Conservation (phyloP, 2,113 vertebrate genomes). For the Pomatorhinus ruficollis region DNA sequence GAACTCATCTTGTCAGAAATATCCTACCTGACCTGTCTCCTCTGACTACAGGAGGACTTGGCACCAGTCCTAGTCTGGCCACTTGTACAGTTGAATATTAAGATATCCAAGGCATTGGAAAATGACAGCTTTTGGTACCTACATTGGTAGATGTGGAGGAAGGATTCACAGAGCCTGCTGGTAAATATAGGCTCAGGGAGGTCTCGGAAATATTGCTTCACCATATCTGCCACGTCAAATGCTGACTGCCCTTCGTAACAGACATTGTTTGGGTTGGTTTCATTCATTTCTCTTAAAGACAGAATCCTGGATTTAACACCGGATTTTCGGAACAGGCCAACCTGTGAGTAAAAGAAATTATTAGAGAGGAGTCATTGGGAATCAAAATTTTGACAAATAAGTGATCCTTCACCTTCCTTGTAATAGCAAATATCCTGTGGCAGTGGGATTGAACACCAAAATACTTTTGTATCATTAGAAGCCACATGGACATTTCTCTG, state of each 20-base stretch:
- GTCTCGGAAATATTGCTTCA: slow-evolving; percentile 92
- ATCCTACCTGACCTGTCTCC: background rate
- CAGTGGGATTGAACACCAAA: background rate
- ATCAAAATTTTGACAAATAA: background rate
- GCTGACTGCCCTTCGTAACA: slow-evolving; percentile 84
- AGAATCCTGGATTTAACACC: slow-evolving; percentile 89
- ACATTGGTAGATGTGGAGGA: slow-evolving; percentile 92
- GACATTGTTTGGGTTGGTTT: slow-evolving; percentile 73
- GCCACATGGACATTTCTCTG: background rate
- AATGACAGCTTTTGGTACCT: background rate
- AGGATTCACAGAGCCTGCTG: slow-evolving; percentile 83
- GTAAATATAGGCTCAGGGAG: slow-evolving; percentile 87
- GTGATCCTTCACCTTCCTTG: background rate
- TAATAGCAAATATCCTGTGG: background rate
- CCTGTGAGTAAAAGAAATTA: slow-evolving; percentile 60
- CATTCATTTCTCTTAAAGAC: slow-evolving; percentile 84
- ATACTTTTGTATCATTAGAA: background rate
- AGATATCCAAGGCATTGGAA: background rate
- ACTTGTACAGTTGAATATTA: background rate
- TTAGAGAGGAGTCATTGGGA: background rate
- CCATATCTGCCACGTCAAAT: slow-evolving; percentile 89
- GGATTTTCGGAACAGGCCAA: slow-evolving; percentile 87
- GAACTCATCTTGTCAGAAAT: background rate
- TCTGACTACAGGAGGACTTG: background rate
- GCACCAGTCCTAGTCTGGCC: background rate